A percentile compares a stretch with the other conserved stretches of the same genome.
Evolutionary conservation across 23 tunicate species (phyloP).

Genomic region (Ascidia mentula): DNA sequence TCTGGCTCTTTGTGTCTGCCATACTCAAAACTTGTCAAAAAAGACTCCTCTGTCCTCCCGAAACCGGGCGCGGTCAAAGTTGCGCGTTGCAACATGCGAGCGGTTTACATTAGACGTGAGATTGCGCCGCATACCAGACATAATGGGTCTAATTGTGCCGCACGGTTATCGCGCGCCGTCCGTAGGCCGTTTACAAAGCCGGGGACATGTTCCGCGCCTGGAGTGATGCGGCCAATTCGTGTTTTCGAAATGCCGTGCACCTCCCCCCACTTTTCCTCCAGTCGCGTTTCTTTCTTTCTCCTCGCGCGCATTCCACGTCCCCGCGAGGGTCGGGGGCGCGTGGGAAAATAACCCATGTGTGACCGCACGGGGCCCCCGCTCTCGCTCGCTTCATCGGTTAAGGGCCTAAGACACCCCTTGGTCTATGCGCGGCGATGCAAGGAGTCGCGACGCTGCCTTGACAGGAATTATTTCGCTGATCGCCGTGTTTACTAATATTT

Average conservation of each 20-base stretch:
- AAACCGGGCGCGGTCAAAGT: neutral
- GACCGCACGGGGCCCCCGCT: slow-evolving; percentile 9
- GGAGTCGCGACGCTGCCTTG: slow-evolving; percentile 6
- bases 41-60: too few relatives aligned
- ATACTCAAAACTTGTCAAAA: too few relatives aligned
- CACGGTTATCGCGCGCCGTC: slow-evolving; percentile 9
- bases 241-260: slow-evolving; percentile 1
- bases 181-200: neutral
- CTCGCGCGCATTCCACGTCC: neutral
- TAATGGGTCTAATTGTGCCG: slow-evolving; percentile 5
- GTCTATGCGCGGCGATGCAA: too few relatives aligned
- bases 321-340: slow-evolving; percentile 1
- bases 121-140: slow-evolving; percentile 9
- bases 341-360: slow-evolving; percentile 9
- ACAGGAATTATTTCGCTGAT: slow-evolving; percentile 12
- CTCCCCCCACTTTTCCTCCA: neutral
- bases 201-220: neutral
- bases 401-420: neutral
- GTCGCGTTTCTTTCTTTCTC: neutral
- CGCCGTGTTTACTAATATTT: slow-evolving; percentile 6
- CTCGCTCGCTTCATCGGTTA: too few relatives aligned
- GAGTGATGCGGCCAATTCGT: slow-evolving; percentile 7
- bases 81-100: slow-evolving; percentile 8
- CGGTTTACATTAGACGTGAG: neutral
- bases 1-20: too few relatives aligned